Evolutionary conservation across 2,888 invertebrate genomes (phyloP).

Genomic region (Temnothorax ravouxi): DNA sequence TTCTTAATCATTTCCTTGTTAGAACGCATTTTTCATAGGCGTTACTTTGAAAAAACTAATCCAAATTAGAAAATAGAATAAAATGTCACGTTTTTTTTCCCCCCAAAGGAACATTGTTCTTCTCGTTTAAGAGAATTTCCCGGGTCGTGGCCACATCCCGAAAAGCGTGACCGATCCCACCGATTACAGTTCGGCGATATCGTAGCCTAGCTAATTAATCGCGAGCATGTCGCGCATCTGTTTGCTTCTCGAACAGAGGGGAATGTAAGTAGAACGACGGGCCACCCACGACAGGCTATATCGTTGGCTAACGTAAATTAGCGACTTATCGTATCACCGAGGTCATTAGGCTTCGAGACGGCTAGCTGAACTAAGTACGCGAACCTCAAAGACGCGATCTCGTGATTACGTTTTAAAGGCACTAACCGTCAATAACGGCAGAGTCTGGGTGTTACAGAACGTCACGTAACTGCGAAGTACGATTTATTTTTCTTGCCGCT

Average conservation of each 20-base stretch:
- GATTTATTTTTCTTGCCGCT: background rate
- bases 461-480: background rate
- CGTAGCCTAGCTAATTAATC: conserved; percentile 83
- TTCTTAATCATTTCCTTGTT: background rate
- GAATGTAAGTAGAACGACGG: conserved; percentile 73
- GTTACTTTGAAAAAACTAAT: background rate
- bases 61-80: background rate
- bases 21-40: background rate
- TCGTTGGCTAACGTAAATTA: conserved; percentile 82
- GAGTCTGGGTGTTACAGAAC: background rate
- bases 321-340: conserved; percentile 81
- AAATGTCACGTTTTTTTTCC: background rate
- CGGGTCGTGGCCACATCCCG: conserved; percentile 64
- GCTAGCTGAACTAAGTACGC: conserved; percentile 57
- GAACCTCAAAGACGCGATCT: conserved; percentile 66
- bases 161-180: conserved; percentile 82
- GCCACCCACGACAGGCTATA: conserved; percentile 82
- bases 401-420: conserved; percentile 47
- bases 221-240: conserved; percentile 76
- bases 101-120: background rate
- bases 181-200: conserved; percentile 78
- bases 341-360: conserved; percentile 66
- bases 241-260: conserved; percentile 50
- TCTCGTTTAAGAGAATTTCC: conserved; percentile 11
- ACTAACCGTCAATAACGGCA: background rate